Percentiles rank a stretch among this genome's conserved stretches.
These are phyloP conservation scores for Psettodes erumei DNA, from an alignment of 2,113 vertebrate species.

Conservation along the genomic window DNA sequence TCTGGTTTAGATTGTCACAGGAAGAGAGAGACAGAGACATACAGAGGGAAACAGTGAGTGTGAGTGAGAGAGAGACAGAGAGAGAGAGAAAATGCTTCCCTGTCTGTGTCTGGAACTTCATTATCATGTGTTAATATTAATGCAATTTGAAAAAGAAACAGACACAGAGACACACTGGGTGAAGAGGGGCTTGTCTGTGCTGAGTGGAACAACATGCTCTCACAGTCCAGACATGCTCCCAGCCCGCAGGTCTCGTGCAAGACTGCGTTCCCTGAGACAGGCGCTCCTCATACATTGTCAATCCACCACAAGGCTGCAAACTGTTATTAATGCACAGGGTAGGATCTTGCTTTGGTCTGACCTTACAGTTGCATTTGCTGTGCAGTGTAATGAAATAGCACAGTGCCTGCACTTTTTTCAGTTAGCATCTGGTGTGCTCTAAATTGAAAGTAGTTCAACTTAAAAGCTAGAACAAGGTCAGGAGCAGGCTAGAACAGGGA, in stretches of 20 bases:
- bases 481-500: not conserved
- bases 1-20: constrained; percentile 88
- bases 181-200: constrained; percentile 63
- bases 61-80: constrained; percentile 43
- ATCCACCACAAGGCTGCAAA: constrained; percentile 43
- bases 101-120: constrained; percentile 85
- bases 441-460: not conserved
- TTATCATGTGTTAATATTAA: constrained; percentile 89
- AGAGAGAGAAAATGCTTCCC: constrained; percentile 69
- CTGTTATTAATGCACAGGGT: constrained; percentile 17
- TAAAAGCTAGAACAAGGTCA: not conserved
- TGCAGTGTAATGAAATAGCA: constrained; percentile 2
- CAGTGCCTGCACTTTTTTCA: too few relatives aligned
- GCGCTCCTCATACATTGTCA: constrained; percentile 48
- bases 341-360: not conserved
- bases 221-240: constrained; percentile 49
- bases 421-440: not conserved
- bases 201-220: constrained; percentile 75
- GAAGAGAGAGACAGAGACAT: constrained; percentile 74
- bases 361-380: constrained; percentile 26
- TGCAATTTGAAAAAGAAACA: constrained; percentile 83
- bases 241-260: constrained; percentile 54
- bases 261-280: constrained; percentile 25
- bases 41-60: constrained; percentile 67
- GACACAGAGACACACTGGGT: constrained; percentile 70